Evolutionary conservation across 2,888 invertebrate genomes (phyloP), one percentile per base, ranked within the genome.

Genomic region (Scaptomyza parva): DNA sequence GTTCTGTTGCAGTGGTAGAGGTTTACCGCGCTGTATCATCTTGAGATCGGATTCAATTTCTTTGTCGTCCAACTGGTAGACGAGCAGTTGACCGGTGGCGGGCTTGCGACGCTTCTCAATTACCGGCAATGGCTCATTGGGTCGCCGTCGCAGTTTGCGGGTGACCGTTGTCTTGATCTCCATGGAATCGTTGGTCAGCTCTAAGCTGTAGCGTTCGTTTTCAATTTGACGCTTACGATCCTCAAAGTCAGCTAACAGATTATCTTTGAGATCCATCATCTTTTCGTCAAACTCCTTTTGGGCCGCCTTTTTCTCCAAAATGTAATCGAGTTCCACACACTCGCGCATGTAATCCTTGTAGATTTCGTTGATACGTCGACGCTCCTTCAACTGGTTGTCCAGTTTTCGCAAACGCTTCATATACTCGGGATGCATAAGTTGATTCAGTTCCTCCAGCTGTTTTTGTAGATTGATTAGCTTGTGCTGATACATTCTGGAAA

Each of bases 81-180:
- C 96, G 14, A 98, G 93, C n/a, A 98, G 93, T 86, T 97, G 96
- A 26, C 97, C 96, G 43, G 95, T 94, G 2, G 96, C 95, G 3
- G 96, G 95, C 89, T 97, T 96, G 55, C 98, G 93, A 2, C 98
- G 94, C 91, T 98, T 98, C 63, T 95, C 95, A 7, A 97, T 96
- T 65, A 96, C 94, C 4, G 98, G 98, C 40, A 97, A 94, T 0
- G 98, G 98, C 91, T 98, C 98, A 91, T 99, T 98, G 0, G 98
- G 98, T 22, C 99, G 93, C 66, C 98, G 93, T 4, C 99, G 93
- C 24, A 99, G 92, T 91, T 98, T 99, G 24, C 99, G 93, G 28
- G 98, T 99, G 93, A 98, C 96, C n/a, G 97, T 96, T 11, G 98
- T 97, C 89, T 98, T 98, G n/a, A 96, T 95, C 94, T 96, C 96